Evolutionary conservation across 2,113 vertebrate species (phyloP).

Genomic region (Piprites chloris): DNA sequence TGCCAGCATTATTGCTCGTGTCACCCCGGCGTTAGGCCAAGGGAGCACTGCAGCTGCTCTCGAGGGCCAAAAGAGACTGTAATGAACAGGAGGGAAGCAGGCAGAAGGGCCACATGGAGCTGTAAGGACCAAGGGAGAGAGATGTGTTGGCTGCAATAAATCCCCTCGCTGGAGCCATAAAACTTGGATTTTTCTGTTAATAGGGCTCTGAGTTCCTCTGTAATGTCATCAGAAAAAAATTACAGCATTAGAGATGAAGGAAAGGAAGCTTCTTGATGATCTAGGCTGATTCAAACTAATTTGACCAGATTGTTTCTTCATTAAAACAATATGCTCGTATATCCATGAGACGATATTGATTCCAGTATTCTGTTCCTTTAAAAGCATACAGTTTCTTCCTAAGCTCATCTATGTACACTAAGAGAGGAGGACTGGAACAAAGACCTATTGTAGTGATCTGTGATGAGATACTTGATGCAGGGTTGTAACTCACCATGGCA

Average conservation of each 20-base stretch:
- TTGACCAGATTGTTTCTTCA: not conserved
- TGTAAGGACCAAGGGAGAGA: slow-evolving; percentile 30
- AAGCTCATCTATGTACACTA: not conserved
- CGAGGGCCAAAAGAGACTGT: slow-evolving; percentile 23
- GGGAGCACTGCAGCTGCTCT: slow-evolving; percentile 59
- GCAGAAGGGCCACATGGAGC: slow-evolving; percentile 22
- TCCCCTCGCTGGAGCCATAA: slow-evolving; percentile 15
- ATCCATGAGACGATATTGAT: not conserved
- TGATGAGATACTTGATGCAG: not conserved
- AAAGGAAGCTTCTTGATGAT: not conserved
- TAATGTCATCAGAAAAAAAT: slow-evolving; percentile 34
- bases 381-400: not conserved
- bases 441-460: not conserved
- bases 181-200: slow-evolving; percentile 53
- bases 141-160: slow-evolving; percentile 24
- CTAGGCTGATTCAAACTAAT: not conserved
- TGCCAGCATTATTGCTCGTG: not conserved
- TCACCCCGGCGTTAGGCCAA: slow-evolving; percentile 27
- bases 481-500: not conserved
- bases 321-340: not conserved
- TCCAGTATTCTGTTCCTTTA: not conserved
- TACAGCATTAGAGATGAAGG: not conserved
- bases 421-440: not conserved
- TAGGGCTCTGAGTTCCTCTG: slow-evolving; percentile 35
- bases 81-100: slow-evolving; percentile 49